Conservation (phyloP, 1,140 invertebrate genomes). For the Uloborus diversus region DNA sequence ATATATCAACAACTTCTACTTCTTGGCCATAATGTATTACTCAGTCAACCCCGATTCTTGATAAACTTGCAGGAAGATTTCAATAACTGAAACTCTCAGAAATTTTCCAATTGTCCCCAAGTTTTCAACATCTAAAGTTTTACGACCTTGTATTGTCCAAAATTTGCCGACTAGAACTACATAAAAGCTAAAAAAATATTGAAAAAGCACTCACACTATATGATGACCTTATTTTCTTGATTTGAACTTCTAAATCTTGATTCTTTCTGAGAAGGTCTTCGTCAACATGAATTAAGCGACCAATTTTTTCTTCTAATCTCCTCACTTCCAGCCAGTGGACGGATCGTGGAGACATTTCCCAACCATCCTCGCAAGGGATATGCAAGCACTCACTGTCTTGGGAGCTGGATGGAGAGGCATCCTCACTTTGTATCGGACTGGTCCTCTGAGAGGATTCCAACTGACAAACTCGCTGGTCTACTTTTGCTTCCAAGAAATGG, state of each 20-base stretch:
- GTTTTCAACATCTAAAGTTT: no score
- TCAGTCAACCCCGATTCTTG: no score
- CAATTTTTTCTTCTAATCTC: conserved; percentile 49
- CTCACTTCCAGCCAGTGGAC: conserved; percentile 50
- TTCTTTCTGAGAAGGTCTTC: conserved; percentile 50
- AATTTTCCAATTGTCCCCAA: no score
- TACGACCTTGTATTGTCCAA: no score
- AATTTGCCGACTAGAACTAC: no score
- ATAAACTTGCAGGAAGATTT: no score
- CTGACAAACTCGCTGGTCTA: conserved; percentile 18
- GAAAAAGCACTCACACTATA: background rate
- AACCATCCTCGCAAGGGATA: conserved; percentile 30
- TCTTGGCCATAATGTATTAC: no score
- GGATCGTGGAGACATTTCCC: conserved; percentile 47
- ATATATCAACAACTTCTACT: no score
- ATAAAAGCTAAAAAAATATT: no score
- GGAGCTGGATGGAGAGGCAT: conserved; percentile 17
- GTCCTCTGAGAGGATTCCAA: conserved; percentile 1
- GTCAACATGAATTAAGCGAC: conserved; percentile 15
- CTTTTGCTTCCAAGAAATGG: conserved; percentile 51
- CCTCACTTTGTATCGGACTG: conserved; percentile 33
- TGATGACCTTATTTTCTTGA: conserved; percentile 19
- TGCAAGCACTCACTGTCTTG: conserved; percentile 13
- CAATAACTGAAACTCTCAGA: no score
- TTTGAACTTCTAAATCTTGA: conserved; percentile 18